Percentiles rank a stretch among this genome's conserved stretches.
Evolutionary conservation across 1,140 invertebrate genomes (phyloP).

Genomic region (Drosophila asahinai): DNA sequence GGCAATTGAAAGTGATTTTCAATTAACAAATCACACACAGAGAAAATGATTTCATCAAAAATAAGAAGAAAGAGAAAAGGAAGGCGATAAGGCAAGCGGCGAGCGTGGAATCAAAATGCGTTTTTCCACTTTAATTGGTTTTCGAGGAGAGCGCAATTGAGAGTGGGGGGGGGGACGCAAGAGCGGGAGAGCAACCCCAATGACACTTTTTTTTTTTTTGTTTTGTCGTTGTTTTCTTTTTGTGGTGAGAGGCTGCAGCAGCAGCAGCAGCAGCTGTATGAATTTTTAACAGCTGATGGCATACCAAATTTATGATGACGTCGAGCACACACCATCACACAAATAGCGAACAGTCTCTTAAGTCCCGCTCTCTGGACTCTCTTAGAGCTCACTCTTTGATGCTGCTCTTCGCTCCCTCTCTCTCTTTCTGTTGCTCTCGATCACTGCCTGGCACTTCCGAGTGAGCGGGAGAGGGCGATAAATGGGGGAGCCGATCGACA

Average conservation of each 20-base stretch:
- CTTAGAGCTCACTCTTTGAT: not conserved
- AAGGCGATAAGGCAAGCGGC: slow-evolving; percentile 53
- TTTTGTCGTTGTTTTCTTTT: not conserved
- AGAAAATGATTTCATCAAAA: slow-evolving; percentile 54
- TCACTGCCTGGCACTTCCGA: slow-evolving; percentile 32
- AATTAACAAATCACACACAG: slow-evolving; percentile 60
- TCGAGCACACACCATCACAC: slow-evolving; percentile 31
- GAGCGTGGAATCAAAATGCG: slow-evolving; percentile 54
- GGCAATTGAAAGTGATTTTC: slow-evolving; percentile 51
- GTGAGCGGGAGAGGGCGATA: slow-evolving; percentile 29
- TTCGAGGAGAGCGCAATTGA: slow-evolving; percentile 11
- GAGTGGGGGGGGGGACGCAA: not conserved
- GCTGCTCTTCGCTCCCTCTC: not conserved
- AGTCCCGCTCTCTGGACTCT: not conserved
- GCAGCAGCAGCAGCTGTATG: slow-evolving; percentile 57
- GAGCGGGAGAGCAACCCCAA: slow-evolving; percentile 42
- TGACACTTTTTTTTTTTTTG: slow-evolving; percentile 38
- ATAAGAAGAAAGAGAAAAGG: not conserved
- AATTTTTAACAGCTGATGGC: slow-evolving; percentile 75
- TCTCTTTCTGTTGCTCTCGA: slow-evolving; percentile 1
- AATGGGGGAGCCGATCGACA: slow-evolving; percentile 33
- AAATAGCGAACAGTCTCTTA: not conserved
- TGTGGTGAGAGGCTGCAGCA: slow-evolving; percentile 19
- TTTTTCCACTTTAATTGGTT: slow-evolving; percentile 64
- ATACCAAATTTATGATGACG: slow-evolving; percentile 73